Evolutionary conservation across 2,888 invertebrate genomes (phyloP).

Genomic region (Ennomos erosarius): DNA sequence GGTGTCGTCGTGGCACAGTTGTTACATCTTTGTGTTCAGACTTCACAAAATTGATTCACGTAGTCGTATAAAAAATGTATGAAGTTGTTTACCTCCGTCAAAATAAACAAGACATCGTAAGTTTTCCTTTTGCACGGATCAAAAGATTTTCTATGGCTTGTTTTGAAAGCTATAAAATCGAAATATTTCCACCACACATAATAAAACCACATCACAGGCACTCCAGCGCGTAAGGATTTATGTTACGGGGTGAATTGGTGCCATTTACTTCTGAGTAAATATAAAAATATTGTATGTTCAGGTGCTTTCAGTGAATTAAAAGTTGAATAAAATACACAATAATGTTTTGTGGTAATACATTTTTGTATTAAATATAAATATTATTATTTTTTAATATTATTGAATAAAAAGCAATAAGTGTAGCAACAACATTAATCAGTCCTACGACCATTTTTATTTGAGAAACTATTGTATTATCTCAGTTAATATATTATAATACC

Average conservation of each 20-base stretch:
- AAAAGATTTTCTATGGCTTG: slow-evolving; percentile 35
- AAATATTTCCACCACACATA: slow-evolving; percentile 27
- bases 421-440: no score
- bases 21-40: slow-evolving; percentile 38
- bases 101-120: slow-evolving; percentile 38
- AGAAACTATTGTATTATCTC: no score
- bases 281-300: not conserved
- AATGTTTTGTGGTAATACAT: no score
- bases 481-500: no score
- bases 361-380: no score
- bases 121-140: slow-evolving; percentile 35
- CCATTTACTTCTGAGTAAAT: slow-evolving; percentile 14
- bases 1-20: slow-evolving; percentile 36
- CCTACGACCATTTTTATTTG: no score
- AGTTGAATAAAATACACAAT: no score
- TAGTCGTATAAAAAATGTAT: slow-evolving; percentile 37
- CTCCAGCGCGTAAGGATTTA: slow-evolving; percentile 23
- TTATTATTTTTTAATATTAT: no score
- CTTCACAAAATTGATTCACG: slow-evolving; percentile 41
- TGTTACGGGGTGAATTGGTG: slow-evolving; percentile 13
- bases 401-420: no score
- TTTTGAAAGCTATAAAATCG: slow-evolving; percentile 31
- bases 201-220: slow-evolving; percentile 26
- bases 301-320: no score
- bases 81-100: slow-evolving; percentile 43